Evolutionary conservation across 2,797 vertebrate genomes (phyloP).

Genomic region (Coregonus ussuriensis): DNA sequence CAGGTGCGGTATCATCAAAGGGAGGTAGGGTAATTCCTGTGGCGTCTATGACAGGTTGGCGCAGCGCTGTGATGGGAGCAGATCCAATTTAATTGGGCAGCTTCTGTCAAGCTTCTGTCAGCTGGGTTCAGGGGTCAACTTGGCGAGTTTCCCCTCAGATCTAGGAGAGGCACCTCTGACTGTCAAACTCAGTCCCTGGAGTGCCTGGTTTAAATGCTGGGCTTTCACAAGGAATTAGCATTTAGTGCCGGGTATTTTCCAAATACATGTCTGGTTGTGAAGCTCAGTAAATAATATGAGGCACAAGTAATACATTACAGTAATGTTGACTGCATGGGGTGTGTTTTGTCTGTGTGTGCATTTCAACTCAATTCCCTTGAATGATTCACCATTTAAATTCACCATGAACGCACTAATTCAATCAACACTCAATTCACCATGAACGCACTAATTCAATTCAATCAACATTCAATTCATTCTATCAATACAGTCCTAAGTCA

Average conservation of each 20-base stretch:
- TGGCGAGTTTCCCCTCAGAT: neutral
- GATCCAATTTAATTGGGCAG: constrained; percentile 31
- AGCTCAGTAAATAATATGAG: neutral
- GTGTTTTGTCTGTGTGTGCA: neutral
- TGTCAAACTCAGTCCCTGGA: constrained; percentile 27
- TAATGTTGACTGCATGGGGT: too few relatives aligned
- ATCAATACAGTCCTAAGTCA: neutral
- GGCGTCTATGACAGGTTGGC: constrained; percentile 41
- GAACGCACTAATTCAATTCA: too few relatives aligned
- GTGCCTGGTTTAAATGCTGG: constrained; percentile 2
- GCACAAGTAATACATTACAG: neutral
- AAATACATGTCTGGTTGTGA: neutral
- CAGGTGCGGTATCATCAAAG: constrained; percentile 15
- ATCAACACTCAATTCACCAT: neutral
- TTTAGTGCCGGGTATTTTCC: too few relatives aligned
- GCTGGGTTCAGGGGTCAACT: constrained; percentile 27
- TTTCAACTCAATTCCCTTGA: neutral
- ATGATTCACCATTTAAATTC: neutral
- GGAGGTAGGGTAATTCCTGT: constrained; percentile 36
- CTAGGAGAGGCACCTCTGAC: constrained; percentile 6
- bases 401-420: too few relatives aligned
- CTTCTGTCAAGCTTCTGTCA: constrained; percentile 12
- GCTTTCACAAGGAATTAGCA: neutral
- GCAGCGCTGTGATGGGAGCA: constrained; percentile 6
- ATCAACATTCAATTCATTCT: neutral